Percentiles rank a stretch among this genome's conserved stretches.
phyloP scores from a whole-genome alignment of 2,113 vertebrate species.

The Suncus etruscus region DNA sequence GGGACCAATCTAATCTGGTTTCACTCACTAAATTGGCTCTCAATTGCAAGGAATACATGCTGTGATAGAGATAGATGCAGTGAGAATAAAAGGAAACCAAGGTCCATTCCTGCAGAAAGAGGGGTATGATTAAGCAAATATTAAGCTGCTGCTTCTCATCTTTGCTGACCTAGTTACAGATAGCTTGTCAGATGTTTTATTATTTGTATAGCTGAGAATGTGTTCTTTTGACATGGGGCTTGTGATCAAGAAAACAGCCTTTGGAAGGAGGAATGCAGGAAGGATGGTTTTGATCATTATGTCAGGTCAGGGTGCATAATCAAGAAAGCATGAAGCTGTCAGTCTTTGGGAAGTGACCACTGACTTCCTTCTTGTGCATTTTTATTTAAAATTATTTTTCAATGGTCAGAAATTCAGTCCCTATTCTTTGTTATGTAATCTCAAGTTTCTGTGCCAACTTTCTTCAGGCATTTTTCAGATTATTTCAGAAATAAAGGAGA shows the following conservation, averaged over 20 bases:
- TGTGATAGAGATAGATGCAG: rapidly evolving
- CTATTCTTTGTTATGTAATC: background rate
- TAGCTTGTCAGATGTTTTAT: background rate
- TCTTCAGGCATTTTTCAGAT: background rate
- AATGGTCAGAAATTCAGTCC: background rate
- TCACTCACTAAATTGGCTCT: rapidly evolving
- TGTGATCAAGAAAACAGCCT: background rate
- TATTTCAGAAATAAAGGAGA: background rate
- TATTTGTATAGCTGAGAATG: background rate
- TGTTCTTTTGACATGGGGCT: background rate
- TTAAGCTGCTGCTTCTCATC: background rate
- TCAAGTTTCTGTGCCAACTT: background rate
- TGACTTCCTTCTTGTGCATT: background rate
- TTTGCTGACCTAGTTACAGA: background rate
- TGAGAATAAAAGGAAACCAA: background rate
- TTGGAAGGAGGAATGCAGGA: background rate
- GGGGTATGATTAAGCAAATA: background rate
- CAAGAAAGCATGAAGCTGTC: background rate
- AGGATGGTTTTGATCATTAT: background rate
- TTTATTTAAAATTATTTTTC: background rate
- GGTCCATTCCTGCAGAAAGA: background rate
- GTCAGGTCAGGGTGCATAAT: background rate
- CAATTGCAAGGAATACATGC: background rate
- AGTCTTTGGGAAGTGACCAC: background rate
- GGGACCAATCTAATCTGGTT: background rate